A percentile compares a stretch with the other conserved stretches of the same genome.
Conservation (phyloP, 1,140 invertebrate species). For the Drepana arcuata region DNA sequence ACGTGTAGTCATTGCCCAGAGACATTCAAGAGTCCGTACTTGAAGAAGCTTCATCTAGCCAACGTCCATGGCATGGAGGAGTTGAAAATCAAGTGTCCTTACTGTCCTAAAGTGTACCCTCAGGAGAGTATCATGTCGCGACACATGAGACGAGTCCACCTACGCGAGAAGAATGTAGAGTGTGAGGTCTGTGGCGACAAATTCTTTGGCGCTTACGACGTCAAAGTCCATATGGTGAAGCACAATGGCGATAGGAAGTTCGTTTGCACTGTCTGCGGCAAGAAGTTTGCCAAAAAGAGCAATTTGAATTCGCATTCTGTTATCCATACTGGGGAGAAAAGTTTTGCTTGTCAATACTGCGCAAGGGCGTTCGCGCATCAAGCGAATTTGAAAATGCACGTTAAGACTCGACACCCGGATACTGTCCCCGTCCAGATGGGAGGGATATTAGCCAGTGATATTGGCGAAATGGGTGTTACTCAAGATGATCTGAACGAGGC, state of each 20-base stretch:
- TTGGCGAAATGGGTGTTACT: conserved; percentile 36
- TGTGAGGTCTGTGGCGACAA: conserved; percentile 73
- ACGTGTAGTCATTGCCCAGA: conserved; percentile 52
- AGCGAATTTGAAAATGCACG: conserved; percentile 42
- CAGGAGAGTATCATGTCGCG: conserved; percentile 59
- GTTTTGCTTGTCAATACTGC: conserved; percentile 67
- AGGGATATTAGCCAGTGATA: conserved; percentile 25
- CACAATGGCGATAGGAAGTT: conserved; percentile 79
- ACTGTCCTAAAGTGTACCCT: conserved; percentile 50
- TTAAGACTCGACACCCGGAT: conserved; percentile 32
- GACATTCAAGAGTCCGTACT: conserved; percentile 54
- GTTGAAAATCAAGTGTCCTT: conserved; percentile 52
- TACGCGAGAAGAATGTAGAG: conserved; percentile 55
- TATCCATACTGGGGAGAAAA: conserved; percentile 72
- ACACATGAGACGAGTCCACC: conserved; percentile 56
- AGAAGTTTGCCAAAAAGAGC: conserved; percentile 74
- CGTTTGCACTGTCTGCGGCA: conserved; percentile 73
- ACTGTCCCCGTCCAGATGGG: conserved; percentile 17
- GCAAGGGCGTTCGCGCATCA: conserved; percentile 66
- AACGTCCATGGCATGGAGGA: conserved; percentile 57
- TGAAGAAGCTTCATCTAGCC: conserved; percentile 54
- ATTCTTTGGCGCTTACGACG: conserved; percentile 79
- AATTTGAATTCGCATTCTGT: conserved; percentile 72
- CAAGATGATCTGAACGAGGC: conserved; percentile 27
- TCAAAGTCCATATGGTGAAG: conserved; percentile 79